Evolutionary conservation across 2,797 vertebrate species (phyloP).

Genomic region (Bradypus variegatus): DNA sequence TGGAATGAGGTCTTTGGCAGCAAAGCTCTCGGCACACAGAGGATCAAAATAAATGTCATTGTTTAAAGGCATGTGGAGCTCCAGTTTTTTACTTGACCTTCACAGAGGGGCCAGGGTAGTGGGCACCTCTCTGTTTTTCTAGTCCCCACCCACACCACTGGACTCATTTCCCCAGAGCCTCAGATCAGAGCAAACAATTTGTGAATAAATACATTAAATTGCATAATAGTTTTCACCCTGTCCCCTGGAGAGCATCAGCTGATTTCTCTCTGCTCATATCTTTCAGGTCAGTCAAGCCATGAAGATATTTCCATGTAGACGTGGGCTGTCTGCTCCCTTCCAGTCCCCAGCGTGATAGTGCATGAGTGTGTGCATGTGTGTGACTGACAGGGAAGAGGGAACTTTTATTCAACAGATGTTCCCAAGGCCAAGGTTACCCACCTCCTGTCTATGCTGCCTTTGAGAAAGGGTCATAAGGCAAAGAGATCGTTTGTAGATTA

Average conservation of each 20-base stretch:
- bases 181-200: background rate
- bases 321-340: constrained; percentile 59
- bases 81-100: background rate
- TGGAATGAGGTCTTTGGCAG: background rate
- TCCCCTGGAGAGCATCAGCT: constrained; percentile 56
- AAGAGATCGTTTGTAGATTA: background rate
- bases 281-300: constrained; percentile 51
- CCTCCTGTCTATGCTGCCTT: background rate
- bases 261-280: constrained; percentile 60
- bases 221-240: constrained; percentile 55
- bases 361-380: too few relatives aligned
- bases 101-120: accelerated
- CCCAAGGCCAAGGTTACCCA: background rate
- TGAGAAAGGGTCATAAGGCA: background rate
- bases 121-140: background rate
- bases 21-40: background rate
- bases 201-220: constrained; percentile 19
- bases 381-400: background rate
- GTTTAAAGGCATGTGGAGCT: background rate
- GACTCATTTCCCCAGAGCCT: constrained; percentile 40
- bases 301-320: constrained; percentile 60
- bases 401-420: background rate
- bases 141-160: background rate
- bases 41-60: background rate
- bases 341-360: constrained; percentile 11